Evolutionary conservation across 2,113 vertebrate genomes (phyloP).

Genomic region (Strix aluco): DNA sequence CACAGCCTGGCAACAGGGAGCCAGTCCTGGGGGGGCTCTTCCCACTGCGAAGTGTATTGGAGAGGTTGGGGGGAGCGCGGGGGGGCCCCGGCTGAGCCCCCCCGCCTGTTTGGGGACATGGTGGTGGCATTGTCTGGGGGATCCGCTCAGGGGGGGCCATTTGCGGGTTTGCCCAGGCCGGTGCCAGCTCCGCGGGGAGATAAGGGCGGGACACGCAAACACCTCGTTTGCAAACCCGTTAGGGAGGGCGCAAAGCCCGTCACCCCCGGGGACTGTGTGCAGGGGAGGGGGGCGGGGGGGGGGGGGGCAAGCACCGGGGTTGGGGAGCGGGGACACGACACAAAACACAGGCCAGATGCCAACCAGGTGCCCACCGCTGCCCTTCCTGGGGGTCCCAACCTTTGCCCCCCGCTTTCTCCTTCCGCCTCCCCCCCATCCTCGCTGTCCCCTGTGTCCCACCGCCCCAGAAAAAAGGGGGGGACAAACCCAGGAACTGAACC

Average conservation of each 20-base stretch:
- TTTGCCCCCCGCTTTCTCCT: neutral
- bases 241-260: slow-evolving; percentile 24
- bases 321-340: neutral
- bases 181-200: neutral
- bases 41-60: neutral
- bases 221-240: slow-evolving; percentile 9
- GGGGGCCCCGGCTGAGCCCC: neutral
- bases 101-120: neutral
- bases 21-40: neutral
- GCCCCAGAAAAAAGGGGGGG: too few relatives aligned
- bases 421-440: too few relatives aligned
- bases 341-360: neutral
- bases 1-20: neutral
- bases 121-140: neutral
- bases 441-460: neutral
- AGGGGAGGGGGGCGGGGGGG: neutral
- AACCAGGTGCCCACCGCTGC: neutral
- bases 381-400: too few relatives aligned
- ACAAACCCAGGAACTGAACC: neutral
- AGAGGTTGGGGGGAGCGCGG: neutral
- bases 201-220: neutral
- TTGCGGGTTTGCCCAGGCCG: neutral
- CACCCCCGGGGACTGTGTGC: neutral
- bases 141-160: neutral
- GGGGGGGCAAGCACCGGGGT: neutral